Evolutionary conservation across 2,113 vertebrate genomes (phyloP), one percentile per base, ranked within the genome.

Genomic region (Actenoides lindsayi): DNA sequence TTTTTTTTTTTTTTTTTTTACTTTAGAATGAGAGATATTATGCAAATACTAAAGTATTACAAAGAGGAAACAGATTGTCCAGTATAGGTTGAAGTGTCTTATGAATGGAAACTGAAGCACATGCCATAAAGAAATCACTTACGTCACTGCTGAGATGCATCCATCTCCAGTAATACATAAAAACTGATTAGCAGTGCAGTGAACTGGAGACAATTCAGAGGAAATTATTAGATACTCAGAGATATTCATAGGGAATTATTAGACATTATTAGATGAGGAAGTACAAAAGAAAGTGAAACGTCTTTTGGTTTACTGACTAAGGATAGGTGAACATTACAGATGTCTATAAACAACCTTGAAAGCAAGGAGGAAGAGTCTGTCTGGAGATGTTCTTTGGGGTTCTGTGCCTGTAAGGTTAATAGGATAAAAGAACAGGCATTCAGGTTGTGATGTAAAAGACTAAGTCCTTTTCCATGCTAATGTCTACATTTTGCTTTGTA

Each of bases 141-240:
- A 84, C 88, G 75, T 88, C 71, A 60, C 25, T 83, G 59, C 54
- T 77, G 60, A 93, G 71, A 60, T 86, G 71, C 30, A 80, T 86
- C 78, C 28, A 39, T 93, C 68, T 80, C 75, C 73, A 51, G 33
- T 83, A 93, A 70, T 83, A 54, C 63, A 88, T 85, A 92, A 86
- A 80, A 88, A 37, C 46, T 93, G 88, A 94, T 96, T 92, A 95
- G 80, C 53, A 86, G 51, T 83, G 68, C 63, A 80, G 54, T 59
- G 71, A 83, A 93, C 50, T 69, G 54, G 30, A 88, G 46, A 54
- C 31, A 90, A 41, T 93, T 94, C 37, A 54, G 60, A 70, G 16
- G 33, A 73, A 93, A 95, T 53, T 28, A 28, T 53, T 53, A 53
- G 51, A 28, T 53, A 28, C 27, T 53, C 51, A 53, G 51, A 53